Evolutionary conservation across 1,140 invertebrate genomes (phyloP).

Genomic region (Diploscapter pachys): DNA sequence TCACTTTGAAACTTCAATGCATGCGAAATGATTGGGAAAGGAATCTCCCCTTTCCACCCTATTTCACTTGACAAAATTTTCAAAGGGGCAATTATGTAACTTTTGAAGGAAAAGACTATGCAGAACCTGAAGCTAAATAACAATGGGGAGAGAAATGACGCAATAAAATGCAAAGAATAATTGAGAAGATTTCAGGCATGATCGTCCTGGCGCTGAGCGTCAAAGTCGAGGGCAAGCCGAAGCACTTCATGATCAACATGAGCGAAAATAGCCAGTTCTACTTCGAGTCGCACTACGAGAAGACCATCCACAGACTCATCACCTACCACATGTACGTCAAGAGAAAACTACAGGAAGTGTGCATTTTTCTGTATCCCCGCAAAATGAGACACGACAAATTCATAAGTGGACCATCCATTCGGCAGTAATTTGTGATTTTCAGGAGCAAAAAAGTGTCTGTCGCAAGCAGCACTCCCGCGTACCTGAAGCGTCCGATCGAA

Average conservation of each 20-base stretch:
- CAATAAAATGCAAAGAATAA: no score
- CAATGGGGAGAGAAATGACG: no score
- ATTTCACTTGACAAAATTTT: no score
- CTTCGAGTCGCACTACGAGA: slow-evolving; percentile 38
- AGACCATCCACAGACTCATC: slow-evolving; percentile 30
- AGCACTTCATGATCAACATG: slow-evolving; percentile 41
- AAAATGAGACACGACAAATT: slow-evolving; percentile 1
- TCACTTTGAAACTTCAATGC: no score
- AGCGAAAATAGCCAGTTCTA: slow-evolving; percentile 25
- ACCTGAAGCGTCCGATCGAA: slow-evolving; percentile 38
- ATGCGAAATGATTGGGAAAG: not conserved
- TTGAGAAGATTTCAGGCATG: slow-evolving; percentile 11
- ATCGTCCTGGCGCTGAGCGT: slow-evolving; percentile 35
- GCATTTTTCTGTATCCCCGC: not conserved
- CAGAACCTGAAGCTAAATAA: no score
- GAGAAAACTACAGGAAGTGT: not conserved
- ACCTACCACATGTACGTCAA: slow-evolving; percentile 29
- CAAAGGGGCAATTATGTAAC: no score
- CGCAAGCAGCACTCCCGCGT: slow-evolving; percentile 18
- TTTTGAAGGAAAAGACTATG: no score
- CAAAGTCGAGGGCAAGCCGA: slow-evolving; percentile 17
- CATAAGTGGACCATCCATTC: not conserved
- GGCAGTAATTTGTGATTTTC: slow-evolving; percentile 3
- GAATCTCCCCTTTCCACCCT: not conserved
- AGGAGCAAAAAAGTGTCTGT: slow-evolving; percentile 27